Evolutionary conservation across 2,797 vertebrate species (phyloP).

Genomic region (Sebastes hubbsi): DNA sequence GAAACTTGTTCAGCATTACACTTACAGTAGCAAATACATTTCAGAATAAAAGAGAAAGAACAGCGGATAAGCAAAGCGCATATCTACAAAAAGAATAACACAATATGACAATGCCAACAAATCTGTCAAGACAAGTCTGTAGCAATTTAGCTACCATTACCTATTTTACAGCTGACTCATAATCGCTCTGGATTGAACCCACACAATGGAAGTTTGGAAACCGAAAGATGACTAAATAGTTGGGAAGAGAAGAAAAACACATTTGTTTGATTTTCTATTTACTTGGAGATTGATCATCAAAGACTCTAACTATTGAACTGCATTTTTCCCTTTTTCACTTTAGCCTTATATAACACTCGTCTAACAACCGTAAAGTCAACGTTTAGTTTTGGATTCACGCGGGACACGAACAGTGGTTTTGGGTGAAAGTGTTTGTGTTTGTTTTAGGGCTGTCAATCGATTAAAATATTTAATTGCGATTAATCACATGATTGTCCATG

Average conservation of each 20-base stretch:
- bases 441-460: too few species aligned
- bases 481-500: too few species aligned
- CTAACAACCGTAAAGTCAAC: too few species aligned
- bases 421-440: not conserved
- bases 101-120: not conserved
- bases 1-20: conserved; percentile 2
- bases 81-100: conserved; percentile 16
- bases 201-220: conserved; percentile 31
- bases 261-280: conserved; percentile 2
- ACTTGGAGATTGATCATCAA: not conserved
- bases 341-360: too few species aligned
- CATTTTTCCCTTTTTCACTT: too few species aligned
- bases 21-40: conserved; percentile 1
- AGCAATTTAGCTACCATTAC: not conserved
- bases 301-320: too few species aligned
- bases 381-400: not conserved
- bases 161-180: conserved; percentile 44
- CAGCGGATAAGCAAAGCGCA: not conserved
- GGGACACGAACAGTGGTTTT: not conserved
- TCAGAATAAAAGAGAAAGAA: conserved; percentile 4
- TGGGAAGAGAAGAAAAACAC: not conserved
- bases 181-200: not conserved
- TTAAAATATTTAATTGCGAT: too few species aligned
- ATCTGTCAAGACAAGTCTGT: not conserved
- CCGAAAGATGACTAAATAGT: conserved; percentile 23